Percentiles rank a stretch among this genome's conserved stretches.
Evolutionary conservation across 2,888 invertebrate genomes (phyloP).

Genomic region (Synanthedon myopaeformis): DNA sequence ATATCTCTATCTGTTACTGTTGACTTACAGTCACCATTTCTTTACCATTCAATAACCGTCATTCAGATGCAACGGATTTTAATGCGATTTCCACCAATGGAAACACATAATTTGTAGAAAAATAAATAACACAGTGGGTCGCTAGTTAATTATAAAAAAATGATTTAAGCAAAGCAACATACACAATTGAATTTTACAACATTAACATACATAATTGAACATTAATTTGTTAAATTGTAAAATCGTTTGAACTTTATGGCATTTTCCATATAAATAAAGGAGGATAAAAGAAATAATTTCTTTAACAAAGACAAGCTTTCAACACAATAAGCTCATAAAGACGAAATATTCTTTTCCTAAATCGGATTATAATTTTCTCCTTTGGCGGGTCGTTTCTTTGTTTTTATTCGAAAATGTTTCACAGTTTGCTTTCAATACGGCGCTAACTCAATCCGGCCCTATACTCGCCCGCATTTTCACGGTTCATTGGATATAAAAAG

Average conservation of each 20-base stretch:
- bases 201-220: no score
- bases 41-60: no score
- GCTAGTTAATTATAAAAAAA: no score
- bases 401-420: slow-evolving; percentile 24
- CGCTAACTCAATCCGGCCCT: slow-evolving; percentile 33
- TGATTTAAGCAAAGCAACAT: no score
- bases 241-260: neutral
- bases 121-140: no score
- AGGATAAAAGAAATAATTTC: slow-evolving; percentile 3
- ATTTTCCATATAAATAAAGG: neutral
- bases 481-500: slow-evolving; percentile 52
- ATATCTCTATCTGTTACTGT: no score
- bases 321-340: slow-evolving; percentile 10
- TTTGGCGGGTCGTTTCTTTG: slow-evolving; percentile 12
- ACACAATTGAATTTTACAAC: no score
- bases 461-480: slow-evolving; percentile 39
- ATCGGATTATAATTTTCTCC: slow-evolving; percentile 15
- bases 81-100: no score
- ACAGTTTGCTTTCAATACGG: slow-evolving; percentile 22
- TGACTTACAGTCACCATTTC: no score
- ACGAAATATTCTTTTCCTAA: slow-evolving; percentile 7
- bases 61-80: no score
- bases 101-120: no score
- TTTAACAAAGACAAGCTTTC: slow-evolving; percentile 4
- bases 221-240: no score